A percentile compares a stretch with the other conserved stretches of the same genome.
These are phyloP conservation scores for Ostrea denselamellosa DNA, from an alignment of 1,140 invertebrate species.

Conservation along the genomic window DNA sequence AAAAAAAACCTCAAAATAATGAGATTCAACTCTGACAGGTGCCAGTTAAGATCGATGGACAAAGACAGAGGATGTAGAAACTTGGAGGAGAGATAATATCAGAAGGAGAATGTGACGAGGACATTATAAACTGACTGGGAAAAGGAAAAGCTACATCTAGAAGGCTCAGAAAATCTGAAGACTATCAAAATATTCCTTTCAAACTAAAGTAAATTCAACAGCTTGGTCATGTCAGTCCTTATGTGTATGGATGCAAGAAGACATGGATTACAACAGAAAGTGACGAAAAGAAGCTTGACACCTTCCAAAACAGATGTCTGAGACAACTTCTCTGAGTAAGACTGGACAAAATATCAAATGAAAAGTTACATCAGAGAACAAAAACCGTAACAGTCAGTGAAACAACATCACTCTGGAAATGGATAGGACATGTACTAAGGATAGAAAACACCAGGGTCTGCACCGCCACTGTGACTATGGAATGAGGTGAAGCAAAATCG, in stretches of 20 bases:
- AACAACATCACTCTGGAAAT: too few species aligned
- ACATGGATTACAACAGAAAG: slow-evolving; percentile 43
- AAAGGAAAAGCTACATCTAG: slow-evolving; percentile 43
- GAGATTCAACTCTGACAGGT: too few species aligned
- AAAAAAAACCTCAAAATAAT: too few species aligned
- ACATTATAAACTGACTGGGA: slow-evolving; percentile 31
- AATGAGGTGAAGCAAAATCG: too few species aligned
- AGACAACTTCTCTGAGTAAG: too few species aligned
- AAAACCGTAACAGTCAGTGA: too few species aligned
- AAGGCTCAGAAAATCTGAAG: slow-evolving; percentile 35
- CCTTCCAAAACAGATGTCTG: slow-evolving; percentile 30
- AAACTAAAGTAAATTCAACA: slow-evolving; percentile 31
- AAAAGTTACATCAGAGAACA: too few species aligned
- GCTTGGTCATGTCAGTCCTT: slow-evolving; percentile 33
- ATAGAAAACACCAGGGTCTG: too few species aligned
- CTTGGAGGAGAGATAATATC: slow-evolving; percentile 43
- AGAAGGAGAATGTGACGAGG: slow-evolving; percentile 34
- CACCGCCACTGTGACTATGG: too few species aligned
- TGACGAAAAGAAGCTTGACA: slow-evolving; percentile 43
- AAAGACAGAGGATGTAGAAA: slow-evolving; percentile 46
- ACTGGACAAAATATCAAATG: too few species aligned
- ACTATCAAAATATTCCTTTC: slow-evolving; percentile 22
- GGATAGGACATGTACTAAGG: too few species aligned
- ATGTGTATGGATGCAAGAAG: slow-evolving; percentile 38
- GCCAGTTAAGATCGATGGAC: slow-evolving; percentile 14